Conservation (phyloP, 2,113 vertebrate species). For the Galbula dea region DNA sequence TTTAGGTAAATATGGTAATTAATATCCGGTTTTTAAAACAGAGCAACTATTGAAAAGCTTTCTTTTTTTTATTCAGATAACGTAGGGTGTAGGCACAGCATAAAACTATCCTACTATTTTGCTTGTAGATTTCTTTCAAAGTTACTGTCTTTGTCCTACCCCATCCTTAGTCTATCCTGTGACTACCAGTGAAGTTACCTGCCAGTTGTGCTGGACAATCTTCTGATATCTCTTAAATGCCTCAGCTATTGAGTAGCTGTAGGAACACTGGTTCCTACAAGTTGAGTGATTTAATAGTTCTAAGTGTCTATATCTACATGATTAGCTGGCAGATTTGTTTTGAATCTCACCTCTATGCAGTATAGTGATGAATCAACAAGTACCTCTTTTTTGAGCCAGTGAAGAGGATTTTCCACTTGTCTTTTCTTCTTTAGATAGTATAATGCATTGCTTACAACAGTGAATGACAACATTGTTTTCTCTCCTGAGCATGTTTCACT, state of each 20-base stretch:
- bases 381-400: not conserved
- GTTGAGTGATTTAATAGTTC: not conserved
- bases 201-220: not conserved
- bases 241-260: not conserved
- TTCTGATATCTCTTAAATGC: not conserved
- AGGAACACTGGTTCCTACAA: not conserved
- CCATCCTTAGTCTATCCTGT: not conserved
- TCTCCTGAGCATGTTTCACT: rapidly evolving
- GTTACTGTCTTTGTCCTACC: not conserved
- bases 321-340: not conserved
- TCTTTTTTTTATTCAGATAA: not conserved
- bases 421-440: not conserved
- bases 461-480: not conserved
- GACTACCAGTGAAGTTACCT: not conserved
- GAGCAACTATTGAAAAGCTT: not conserved
- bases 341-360: not conserved
- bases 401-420: not conserved
- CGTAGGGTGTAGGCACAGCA: not conserved
- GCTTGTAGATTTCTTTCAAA: not conserved
- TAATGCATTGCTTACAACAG: not conserved
- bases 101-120: not conserved
- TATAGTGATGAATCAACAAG: not conserved
- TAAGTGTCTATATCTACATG: not conserved
- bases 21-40: not conserved
- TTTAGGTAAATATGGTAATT: not conserved